These are phyloP conservation scores for Medauroidea extradentata DNA, from an alignment of 1,140 invertebrate species.

Conservation along the genomic window DNA sequence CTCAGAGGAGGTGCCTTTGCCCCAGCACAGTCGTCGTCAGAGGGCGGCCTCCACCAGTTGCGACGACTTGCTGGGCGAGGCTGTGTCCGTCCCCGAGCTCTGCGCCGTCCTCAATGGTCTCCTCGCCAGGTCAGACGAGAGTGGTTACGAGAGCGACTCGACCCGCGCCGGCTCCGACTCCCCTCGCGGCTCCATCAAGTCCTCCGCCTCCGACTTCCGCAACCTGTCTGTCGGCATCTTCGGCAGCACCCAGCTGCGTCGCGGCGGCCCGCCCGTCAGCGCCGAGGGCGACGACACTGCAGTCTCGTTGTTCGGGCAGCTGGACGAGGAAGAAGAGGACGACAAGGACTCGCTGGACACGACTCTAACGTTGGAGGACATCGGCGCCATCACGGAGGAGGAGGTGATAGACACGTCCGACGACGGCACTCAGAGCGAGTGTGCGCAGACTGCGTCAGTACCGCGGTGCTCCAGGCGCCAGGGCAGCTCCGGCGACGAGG, in stretches of 20 bases:
- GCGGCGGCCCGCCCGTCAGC: constrained; percentile 21
- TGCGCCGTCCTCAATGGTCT: constrained; percentile 45
- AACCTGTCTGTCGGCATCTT: constrained; percentile 36
- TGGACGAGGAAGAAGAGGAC: constrained; percentile 32
- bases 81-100: constrained; percentile 30
- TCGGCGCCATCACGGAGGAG: background rate
- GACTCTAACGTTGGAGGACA: too few relatives aligned
- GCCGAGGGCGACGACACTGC: constrained; percentile 24
- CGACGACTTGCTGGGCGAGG: constrained; percentile 28
- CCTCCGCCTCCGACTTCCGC: constrained; percentile 36
- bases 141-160: constrained; percentile 61
- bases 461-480: background rate
- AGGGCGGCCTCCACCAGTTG: constrained; percentile 17
- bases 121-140: constrained; percentile 53
- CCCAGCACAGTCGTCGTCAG: background rate
- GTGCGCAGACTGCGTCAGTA: background rate
- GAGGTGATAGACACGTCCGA: background rate
- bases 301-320: constrained; percentile 27
- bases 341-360: constrained; percentile 16
- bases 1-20: constrained; percentile 25
- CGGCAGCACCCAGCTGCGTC: constrained; percentile 14
- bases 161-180: constrained; percentile 54
- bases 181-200: constrained; percentile 33
- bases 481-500: constrained; percentile 20
- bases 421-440: background rate